Evolutionary conservation across 1,140 invertebrate genomes (phyloP), one percentile per base, ranked within the genome.

Genomic region (Platyura marginata): DNA sequence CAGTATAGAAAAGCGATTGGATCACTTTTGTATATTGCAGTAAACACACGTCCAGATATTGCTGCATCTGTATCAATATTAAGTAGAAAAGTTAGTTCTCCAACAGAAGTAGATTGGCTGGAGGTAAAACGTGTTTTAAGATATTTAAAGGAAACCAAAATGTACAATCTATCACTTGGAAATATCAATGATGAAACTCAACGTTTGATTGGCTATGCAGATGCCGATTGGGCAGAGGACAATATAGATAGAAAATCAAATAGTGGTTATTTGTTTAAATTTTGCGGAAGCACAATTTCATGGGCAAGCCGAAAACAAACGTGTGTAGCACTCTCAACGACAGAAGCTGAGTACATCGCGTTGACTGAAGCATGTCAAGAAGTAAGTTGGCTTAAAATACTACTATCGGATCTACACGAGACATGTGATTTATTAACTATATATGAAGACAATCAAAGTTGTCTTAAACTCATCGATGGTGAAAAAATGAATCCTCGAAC

Each of bases 191-290:
- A 36, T n/a, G 20, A 38, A 23, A 19, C 15, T 43, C 15, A 40
- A 21, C 20, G 13, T 3, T 32, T 47, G 16, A 15, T 40, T 25
- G 46, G 38, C 2, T 47, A 47, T 41, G 42, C 42, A 1, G 49
- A 54, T 35, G 48, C 49, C 0, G 45, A 52, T 41, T 54, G 47
- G 48, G 54, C 48, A 8, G 45, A 40, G 21, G 18, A 49, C 34
- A 36, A 32, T 2, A 32, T 21, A 3, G 52, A 54, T 21, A 45
- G 52, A 21, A 52, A 43, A 21, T 54, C 52, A 3, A 48, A 47
- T n/a, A 46, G 46, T 3, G 52, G 49, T 9, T 44, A 49, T 37
- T 21, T 51, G 18, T 49, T 49, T 29, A 23, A 40, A 15, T 21
- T 44, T 32, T 40, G 40, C 41, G 44, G 44, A 20, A 22, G 25